Evolutionary conservation across 2,888 invertebrate genomes (phyloP).

Genomic region (Danaus chrysippus): DNA sequence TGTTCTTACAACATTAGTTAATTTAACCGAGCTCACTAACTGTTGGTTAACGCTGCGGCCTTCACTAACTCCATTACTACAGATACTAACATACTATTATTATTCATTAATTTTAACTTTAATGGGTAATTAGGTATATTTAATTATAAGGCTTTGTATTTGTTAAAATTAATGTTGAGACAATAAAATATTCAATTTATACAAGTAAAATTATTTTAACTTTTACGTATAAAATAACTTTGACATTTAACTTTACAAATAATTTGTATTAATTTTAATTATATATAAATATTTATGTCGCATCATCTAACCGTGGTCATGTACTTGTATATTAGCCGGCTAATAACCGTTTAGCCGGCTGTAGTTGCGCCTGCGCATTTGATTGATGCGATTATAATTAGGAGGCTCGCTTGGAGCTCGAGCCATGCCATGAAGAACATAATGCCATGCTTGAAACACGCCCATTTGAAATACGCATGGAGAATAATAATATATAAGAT

Average conservation of each 20-base stretch:
- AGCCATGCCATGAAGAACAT: constrained; percentile 56
- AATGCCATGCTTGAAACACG: constrained; percentile 38
- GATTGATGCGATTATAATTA: constrained; percentile 78
- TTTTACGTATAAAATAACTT: constrained; percentile 26
- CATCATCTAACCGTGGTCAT: constrained; percentile 17
- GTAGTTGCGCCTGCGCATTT: constrained; percentile 51
- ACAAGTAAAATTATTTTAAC: constrained; percentile 3
- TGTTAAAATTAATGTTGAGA: no score
- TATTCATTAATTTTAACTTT: no score
- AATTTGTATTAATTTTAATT: constrained; percentile 6
- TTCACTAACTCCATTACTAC: no score
- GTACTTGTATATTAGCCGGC: constrained; percentile 45
- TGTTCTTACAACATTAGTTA: no score
- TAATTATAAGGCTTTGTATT: no score
- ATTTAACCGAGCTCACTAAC: no score
- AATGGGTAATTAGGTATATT: no score
- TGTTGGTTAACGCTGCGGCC: no score
- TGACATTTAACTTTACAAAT: constrained; percentile 33
- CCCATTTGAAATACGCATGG: constrained; percentile 33
- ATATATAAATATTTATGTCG: constrained; percentile 2
- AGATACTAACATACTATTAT: no score
- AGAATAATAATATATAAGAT: not conserved
- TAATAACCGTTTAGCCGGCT: constrained; percentile 66
- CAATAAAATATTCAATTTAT: no score
- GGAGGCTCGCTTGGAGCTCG: constrained; percentile 60